These are phyloP conservation scores for Plagiodera versicolora DNA, from an alignment of 2,888 invertebrate genomes.

Conservation along the genomic window DNA sequence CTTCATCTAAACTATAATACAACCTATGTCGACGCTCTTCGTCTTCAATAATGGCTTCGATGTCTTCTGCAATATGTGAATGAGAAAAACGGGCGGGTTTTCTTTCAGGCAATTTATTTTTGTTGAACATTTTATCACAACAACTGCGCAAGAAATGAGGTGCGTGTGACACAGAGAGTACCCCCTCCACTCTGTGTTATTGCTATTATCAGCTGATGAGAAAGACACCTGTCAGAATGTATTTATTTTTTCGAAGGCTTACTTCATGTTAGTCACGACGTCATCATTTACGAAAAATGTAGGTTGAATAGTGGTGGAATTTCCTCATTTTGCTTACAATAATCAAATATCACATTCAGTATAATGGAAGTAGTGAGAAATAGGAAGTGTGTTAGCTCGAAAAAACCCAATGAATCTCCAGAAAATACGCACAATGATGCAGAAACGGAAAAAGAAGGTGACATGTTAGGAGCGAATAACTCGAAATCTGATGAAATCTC, in stretches of 20 bases:
- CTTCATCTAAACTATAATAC: constrained; percentile 43
- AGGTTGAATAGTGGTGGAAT: not conserved
- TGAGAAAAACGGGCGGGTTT: constrained; percentile 31
- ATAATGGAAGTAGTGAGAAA: not conserved
- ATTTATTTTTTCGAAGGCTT: too few relatives aligned
- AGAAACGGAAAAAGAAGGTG: not conserved
- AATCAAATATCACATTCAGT: not conserved
- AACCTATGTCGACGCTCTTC: constrained; percentile 42
- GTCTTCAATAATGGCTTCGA: constrained; percentile 34
- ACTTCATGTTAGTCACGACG: too few relatives aligned
- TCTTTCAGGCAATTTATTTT: constrained; percentile 27
- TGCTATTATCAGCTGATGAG: too few relatives aligned
- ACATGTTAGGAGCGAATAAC: not conserved
- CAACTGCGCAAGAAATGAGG: too few relatives aligned
- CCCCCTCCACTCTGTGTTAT: too few relatives aligned
- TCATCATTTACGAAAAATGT: too few relatives aligned
- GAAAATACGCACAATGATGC: not conserved
- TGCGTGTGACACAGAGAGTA: too few relatives aligned
- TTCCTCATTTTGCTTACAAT: too few relatives aligned
- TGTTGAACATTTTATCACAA: constrained; percentile 43
- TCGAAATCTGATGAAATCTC: not conserved
- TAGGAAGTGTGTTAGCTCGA: not conserved
- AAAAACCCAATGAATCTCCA: not conserved
- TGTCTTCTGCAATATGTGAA: constrained; percentile 41
- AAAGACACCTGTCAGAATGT: too few relatives aligned